Percentiles rank a stretch among this genome's conserved stretches.
Evolutionary conservation across 1,140 invertebrate species (phyloP).

Genomic region (Drosophila malerkotliana): DNA sequence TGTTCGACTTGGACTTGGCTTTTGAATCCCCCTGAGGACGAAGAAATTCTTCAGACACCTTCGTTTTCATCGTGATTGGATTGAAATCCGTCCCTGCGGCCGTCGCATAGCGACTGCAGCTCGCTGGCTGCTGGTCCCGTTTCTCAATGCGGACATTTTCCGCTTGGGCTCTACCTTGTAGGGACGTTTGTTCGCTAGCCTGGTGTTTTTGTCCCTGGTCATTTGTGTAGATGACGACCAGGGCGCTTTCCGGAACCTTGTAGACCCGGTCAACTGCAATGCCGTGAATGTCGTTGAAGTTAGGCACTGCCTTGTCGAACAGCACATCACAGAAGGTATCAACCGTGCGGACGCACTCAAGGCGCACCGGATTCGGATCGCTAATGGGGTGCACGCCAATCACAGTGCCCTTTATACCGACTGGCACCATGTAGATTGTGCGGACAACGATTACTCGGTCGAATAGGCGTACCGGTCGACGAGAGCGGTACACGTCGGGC

Average conservation of each 20-base stretch:
- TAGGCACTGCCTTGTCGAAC: conserved; percentile 66
- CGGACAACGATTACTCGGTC: conserved; percentile 93
- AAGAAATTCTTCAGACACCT: conserved; percentile 46
- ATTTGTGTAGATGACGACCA: conserved; percentile 51
- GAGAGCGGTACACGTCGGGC: conserved; percentile 60
- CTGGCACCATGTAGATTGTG: conserved; percentile 88
- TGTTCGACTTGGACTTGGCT: not conserved
- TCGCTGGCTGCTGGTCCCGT: conserved; percentile 1
- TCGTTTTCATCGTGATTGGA: conserved; percentile 56
- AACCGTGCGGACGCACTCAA: conserved; percentile 70
- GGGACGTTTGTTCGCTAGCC: not conserved
- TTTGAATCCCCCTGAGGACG: conserved; percentile 1
- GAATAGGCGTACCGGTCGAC: conserved; percentile 88
- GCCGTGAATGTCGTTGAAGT: conserved; percentile 71
- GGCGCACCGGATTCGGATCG: conserved; percentile 77
- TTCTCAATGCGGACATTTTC: not conserved
- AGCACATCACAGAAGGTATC: conserved; percentile 75
- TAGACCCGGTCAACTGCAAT: conserved; percentile 73
- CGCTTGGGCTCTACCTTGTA: not conserved
- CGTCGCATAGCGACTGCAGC: conserved; percentile 38
- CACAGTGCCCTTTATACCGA: conserved; percentile 92
- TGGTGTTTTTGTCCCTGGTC: conserved; percentile 16
- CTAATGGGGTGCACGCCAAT: conserved; percentile 87
- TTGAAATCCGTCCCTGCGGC: conserved; percentile 25
- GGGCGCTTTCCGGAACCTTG: conserved; percentile 66